Percentiles rank a stretch among this genome's conserved stretches.
Evolutionary conservation across 2,797 vertebrate genomes (phyloP).

Genomic region (Pygocentrus nattereri): DNA sequence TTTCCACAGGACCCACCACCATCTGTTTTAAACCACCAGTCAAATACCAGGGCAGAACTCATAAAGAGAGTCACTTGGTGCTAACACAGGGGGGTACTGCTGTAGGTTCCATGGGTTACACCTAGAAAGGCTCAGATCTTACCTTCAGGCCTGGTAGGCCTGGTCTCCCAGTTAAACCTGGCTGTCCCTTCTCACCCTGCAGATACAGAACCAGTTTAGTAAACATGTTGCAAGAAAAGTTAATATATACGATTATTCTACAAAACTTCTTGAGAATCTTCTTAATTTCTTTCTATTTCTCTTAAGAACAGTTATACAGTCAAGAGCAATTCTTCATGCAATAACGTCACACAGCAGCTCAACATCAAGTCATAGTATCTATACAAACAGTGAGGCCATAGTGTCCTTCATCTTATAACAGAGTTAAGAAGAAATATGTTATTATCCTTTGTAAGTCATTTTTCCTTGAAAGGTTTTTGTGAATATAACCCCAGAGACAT

Average conservation of each 20-base stretch:
- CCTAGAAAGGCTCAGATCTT: conserved; percentile 23
- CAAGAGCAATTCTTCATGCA: too few species aligned
- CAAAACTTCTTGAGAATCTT: too few species aligned
- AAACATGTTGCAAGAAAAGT: neutral
- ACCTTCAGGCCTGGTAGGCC: conserved; percentile 73
- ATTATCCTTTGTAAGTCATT: too few species aligned
- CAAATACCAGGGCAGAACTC: neutral
- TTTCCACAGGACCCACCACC: conserved; percentile 4
- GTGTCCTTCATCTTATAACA: too few species aligned
- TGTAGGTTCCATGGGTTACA: neutral
- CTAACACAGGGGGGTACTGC: neutral
- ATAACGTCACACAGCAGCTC: too few species aligned
- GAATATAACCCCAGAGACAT: too few species aligned
- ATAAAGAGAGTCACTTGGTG: conserved; percentile 16
- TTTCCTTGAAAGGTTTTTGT: too few species aligned
- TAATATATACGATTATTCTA: neutral
- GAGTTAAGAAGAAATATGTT: too few species aligned
- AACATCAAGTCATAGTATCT: too few species aligned
- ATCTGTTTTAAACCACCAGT: conserved; percentile 30
- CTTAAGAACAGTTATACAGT: too few species aligned
- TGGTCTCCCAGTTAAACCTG: conserved; percentile 68
- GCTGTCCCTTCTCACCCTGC: conserved; percentile 76
- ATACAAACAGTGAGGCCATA: too few species aligned
- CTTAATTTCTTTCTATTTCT: too few species aligned
- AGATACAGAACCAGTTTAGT: neutral